Conservation (phyloP, 2,888 invertebrate species). For the Mylabris sibirica region DNA sequence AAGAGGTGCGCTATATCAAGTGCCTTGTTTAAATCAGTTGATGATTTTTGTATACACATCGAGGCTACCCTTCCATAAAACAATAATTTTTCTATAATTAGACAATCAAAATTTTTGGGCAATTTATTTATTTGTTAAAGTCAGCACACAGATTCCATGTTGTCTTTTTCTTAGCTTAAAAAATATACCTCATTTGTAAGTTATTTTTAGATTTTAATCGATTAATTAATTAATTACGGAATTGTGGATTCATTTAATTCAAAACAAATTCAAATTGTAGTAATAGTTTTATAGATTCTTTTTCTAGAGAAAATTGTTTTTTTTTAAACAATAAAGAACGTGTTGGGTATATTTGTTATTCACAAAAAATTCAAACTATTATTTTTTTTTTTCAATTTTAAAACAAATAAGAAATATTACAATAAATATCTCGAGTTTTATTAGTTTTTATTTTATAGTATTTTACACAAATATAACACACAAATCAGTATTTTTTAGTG, state of each 20-base stretch:
- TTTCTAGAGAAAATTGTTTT: not conserved
- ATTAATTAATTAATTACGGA: not conserved
- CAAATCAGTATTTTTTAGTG: constrained; percentile 10
- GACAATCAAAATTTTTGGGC: constrained; percentile 9
- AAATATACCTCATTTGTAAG: constrained; percentile 7
- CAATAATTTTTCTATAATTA: not conserved
- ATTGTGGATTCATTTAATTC: constrained; percentile 4
- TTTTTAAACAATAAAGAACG: not conserved
- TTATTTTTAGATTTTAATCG: not conserved
- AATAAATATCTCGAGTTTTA: not conserved
- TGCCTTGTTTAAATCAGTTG: not conserved
- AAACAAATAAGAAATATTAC: not conserved
- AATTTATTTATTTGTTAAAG: not conserved
- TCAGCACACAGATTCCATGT: not conserved
- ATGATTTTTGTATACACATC: not conserved
- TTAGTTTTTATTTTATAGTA: constrained; percentile 5
- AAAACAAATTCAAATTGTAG: not conserved
- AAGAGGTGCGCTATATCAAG: not conserved
- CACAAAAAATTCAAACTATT: not conserved
- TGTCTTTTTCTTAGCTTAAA: not conserved
- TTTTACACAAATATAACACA: not conserved
- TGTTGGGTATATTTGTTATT: not conserved
- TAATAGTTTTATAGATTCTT: not conserved
- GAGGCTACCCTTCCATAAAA: not conserved
- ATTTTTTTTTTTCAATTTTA: no score